These are phyloP conservation scores for Onychostoma macrolepis DNA, from an alignment of 2,113 vertebrate species.

Conservation along the genomic window DNA sequence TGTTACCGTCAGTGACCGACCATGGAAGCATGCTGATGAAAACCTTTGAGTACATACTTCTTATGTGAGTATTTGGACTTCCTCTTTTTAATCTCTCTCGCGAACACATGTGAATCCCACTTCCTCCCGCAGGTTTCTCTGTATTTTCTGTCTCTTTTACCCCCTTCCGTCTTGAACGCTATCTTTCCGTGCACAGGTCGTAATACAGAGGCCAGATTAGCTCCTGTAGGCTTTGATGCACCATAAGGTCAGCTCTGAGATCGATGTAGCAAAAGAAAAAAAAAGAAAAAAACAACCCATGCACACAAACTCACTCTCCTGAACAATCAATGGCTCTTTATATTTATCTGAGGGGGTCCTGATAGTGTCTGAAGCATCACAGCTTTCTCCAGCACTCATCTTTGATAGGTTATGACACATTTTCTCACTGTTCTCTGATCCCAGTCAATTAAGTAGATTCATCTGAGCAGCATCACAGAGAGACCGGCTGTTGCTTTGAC, in stretches of 20 bases:
- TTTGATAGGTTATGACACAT: slow-evolving; percentile 77
- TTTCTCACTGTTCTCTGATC: slow-evolving; percentile 64
- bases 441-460: slow-evolving; percentile 45
- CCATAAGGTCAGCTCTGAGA: slow-evolving; percentile 88
- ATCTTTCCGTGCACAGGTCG: slow-evolving; percentile 70
- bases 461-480: slow-evolving; percentile 30
- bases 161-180: slow-evolving; percentile 1
- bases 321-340: slow-evolving; percentile 87
- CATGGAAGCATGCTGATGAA: slow-evolving; percentile 39
- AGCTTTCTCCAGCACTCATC: slow-evolving; percentile 78
- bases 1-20: slow-evolving; percentile 39
- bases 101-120: slow-evolving; percentile 54
- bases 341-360: slow-evolving; percentile 88
- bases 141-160: slow-evolving; percentile 31
- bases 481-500: slow-evolving; percentile 12
- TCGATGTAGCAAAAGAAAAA: slow-evolving; percentile 78
- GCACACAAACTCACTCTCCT: slow-evolving; percentile 75
- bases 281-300: not conserved
- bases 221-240: slow-evolving; percentile 91
- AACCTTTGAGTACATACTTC: not conserved
- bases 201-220: slow-evolving; percentile 92
- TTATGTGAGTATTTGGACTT: slow-evolving; percentile 12
- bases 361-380: slow-evolving; percentile 83
- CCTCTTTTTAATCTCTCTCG: slow-evolving; percentile 64
- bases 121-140: slow-evolving; percentile 52